Base-by-base conservation (phyloP, 2,888 invertebrate species). In the Stenoptilia bipunctidactyla region DNA sequence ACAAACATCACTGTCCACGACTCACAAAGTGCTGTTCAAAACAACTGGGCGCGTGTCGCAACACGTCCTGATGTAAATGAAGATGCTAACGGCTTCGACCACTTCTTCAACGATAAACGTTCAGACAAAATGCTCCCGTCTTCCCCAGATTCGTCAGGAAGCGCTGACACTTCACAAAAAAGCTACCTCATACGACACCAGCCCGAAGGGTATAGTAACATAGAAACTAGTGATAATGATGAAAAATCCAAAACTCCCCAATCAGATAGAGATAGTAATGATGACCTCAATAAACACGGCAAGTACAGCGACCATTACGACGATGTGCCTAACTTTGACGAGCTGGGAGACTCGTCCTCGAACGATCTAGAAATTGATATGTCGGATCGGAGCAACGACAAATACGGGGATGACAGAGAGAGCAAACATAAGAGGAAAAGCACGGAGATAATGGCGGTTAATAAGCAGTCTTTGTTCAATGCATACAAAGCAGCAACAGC, bases 11-110 rank as follows among this genome's bases (percentile, higher is more conserved):
- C 90, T 0, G 85, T 94, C 40, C 93, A 96, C 46, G 86, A 93
- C 38, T 95, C 96, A 68, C 94, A 96, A 1, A 94, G 95, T 65
- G 93, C 93, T 1, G n/a, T n/a, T n/a, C n/a, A n/a, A n/a, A 93
- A 93, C 12, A 93, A 91, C 64, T 94, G 94, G 92, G 89, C 90
- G 4, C 66, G 71, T n/a, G 91, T 91, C 10, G 89, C 89, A 15
- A 87, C 87, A 5, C 87, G 87, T 25, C 60, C 84, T 6, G 90
- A 90, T 55, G 88, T 89, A 46, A 90, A 90, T 55, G 92, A 93
- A 48, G 92, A 92, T 54, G 89, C 90, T 20, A 91, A 91, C 34
- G 90, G 90, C 39, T 94, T 93, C 56, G 94, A 94, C 60, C 93
- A 93, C 69, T 80, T 94, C 0, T 94, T 94, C 58, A 92, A 92